Evolutionary conservation across 2,113 vertebrate genomes (phyloP).

Genomic region (Oryzias celebensis): DNA sequence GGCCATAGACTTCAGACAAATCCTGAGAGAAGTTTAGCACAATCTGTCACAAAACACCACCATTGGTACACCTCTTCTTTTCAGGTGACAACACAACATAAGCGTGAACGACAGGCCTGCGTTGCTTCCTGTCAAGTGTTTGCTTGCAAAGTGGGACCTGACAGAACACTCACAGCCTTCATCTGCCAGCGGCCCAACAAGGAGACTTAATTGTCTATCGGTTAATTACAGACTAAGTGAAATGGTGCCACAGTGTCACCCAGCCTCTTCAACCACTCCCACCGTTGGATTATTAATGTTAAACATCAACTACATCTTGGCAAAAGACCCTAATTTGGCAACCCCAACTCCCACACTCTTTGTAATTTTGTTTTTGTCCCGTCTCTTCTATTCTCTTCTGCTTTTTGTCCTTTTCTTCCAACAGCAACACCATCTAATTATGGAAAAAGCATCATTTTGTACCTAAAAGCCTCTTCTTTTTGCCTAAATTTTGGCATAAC

Average conservation of each 20-base stretch:
- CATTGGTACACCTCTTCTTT: conserved; percentile 26
- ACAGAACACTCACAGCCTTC: conserved; percentile 48
- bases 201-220: conserved; percentile 67
- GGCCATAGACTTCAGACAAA: conserved; percentile 6
- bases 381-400: conserved; percentile 46
- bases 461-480: conserved; percentile 3
- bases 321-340: conserved; percentile 59
- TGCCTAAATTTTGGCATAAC: not conserved
- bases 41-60: not conserved
- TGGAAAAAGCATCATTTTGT: conserved; percentile 27
- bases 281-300: conserved; percentile 73
- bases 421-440: conserved; percentile 35
- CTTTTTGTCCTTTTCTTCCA: conserved; percentile 40
- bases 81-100: not conserved
- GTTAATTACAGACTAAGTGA: conserved; percentile 72
- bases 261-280: conserved; percentile 64
- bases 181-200: conserved; percentile 55
- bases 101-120: conserved; percentile 39
- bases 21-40: conserved; percentile 25
- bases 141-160: conserved; percentile 51
- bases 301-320: conserved; percentile 61
- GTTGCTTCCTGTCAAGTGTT: conserved; percentile 28
- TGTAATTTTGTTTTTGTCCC: conserved; percentile 50
- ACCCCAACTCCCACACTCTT: conserved; percentile 61
- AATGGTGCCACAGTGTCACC: conserved; percentile 62